Evolutionary conservation across 2,797 vertebrate genomes (phyloP).

Genomic region (Centroberyx gerrardi): DNA sequence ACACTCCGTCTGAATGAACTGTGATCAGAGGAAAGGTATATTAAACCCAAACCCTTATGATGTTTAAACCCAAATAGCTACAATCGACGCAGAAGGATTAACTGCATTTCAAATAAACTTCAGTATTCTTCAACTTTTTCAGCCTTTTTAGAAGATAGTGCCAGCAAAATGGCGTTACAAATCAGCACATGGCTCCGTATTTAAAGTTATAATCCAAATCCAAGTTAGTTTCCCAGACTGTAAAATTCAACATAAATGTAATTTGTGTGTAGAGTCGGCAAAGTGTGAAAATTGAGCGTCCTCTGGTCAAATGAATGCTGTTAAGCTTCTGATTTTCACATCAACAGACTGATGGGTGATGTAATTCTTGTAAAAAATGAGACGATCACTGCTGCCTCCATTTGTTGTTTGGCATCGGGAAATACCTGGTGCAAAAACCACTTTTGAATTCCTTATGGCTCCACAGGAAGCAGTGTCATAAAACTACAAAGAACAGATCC

Average conservation of each 20-base stretch:
- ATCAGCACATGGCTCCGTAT: neutral
- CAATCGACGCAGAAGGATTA: neutral
- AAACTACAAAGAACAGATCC: too few species aligned
- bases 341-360: neutral
- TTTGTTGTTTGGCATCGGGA: too few species aligned
- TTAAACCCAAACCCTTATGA: conserved; percentile 7
- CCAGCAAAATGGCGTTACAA: neutral
- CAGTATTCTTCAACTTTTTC: conserved; percentile 17
- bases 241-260: conserved; percentile 11
- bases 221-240: neutral
- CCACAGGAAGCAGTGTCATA: too few species aligned
- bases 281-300: neutral
- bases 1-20: conserved; percentile 40
- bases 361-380: too few species aligned
- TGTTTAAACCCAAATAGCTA: conserved; percentile 21
- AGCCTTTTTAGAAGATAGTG: neutral
- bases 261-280: conserved; percentile 13
- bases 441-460: too few species aligned
- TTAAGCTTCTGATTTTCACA: conserved; percentile 20
- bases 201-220: neutral
- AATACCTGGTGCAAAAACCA: too few species aligned
- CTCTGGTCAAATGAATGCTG: neutral
- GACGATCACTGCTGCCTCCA: too few species aligned
- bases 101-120: conserved; percentile 6
- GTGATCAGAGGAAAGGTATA: conserved; percentile 35